Evolutionary conservation across 92 coral and sea anemone genomes (phyloP), one percentile per base, ranked within the genome.

Genomic region (Scolanthus callimorphus): DNA sequence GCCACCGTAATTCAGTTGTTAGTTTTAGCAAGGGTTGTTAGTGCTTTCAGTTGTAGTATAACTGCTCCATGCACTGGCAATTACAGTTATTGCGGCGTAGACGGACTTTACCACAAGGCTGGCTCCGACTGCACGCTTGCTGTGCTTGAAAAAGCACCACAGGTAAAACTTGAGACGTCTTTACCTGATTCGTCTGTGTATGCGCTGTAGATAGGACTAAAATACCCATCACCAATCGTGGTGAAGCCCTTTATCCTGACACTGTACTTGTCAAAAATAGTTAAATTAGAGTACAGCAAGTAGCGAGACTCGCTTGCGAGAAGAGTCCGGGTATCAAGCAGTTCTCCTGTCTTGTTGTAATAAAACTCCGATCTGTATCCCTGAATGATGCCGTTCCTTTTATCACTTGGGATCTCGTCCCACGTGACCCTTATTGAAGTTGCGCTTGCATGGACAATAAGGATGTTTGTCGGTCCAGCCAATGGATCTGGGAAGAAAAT

Each of bases 101-200:
- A n/a, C n/a, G n/a, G n/a, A n/a, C n/a, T n/a, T n/a, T n/a, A n/a
- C n/a, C n/a, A n/a, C n/a, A n/a, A n/a, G n/a, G n/a, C n/a, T n/a
- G n/a, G n/a, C n/a, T n/a, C n/a, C n/a, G n/a, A n/a, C n/a, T n/a
- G n/a, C n/a, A n/a, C n/a, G n/a, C n/a, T n/a, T n/a, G n/a, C n/a
- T n/a, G n/a, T n/a, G n/a, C n/a, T n/a, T n/a, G n/a, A n/a, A n/a
- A n/a, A n/a, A n/a, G n/a, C n/a, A n/a, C n/a, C n/a, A n/a, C n/a
- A n/a, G n/a, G n/a, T n/a, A n/a, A n/a, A n/a, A n/a, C n/a, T n/a
- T n/a, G n/a, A n/a, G n/a, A n/a, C n/a, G 4, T 25, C 26, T 73
- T 29, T 47, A 84, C 85, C 74, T 69, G 78, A 78, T 68, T 84
- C 90, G 31, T 84, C 85, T 1, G 90, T 84, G 39, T 30, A 57